Conservation (phyloP, 64 coral and sea anemone species). For the Acropora yongei region DNA sequence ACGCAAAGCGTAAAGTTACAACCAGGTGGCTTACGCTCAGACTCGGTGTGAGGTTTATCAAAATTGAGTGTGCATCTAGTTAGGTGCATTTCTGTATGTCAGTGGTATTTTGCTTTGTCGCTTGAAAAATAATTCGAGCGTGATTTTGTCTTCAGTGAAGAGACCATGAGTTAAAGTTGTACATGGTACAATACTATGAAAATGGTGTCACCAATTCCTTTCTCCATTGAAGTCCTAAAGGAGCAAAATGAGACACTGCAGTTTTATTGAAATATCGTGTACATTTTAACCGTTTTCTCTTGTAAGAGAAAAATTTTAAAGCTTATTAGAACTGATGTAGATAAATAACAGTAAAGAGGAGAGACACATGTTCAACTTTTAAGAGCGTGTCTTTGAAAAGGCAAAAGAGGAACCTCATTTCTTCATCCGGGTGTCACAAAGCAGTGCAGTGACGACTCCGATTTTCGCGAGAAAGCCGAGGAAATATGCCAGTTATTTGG, state of each 20-base stretch:
- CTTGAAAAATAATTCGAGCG: not conserved
- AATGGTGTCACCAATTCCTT: not conserved
- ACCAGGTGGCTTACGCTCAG: too few relatives aligned
- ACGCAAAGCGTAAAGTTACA: too few relatives aligned
- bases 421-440: too few relatives aligned
- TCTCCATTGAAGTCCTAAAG: not conserved
- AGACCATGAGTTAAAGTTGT: conserved; percentile 29
- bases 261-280: conserved; percentile 14
- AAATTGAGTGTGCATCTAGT: too few relatives aligned
- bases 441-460: too few relatives aligned
- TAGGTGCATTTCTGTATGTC: too few relatives aligned
- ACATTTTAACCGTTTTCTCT: conserved; percentile 24
- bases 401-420: too few relatives aligned
- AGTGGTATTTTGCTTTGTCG: not conserved
- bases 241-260: not conserved
- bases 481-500: too few relatives aligned
- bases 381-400: too few relatives aligned
- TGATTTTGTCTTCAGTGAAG: not conserved
- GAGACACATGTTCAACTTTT: not conserved
- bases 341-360: conserved; percentile 6
- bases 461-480: too few relatives aligned
- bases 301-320: not conserved
- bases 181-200: not conserved
- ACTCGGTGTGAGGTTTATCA: too few relatives aligned
- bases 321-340: conserved; percentile 35